Evolutionary conservation across 1,140 invertebrate genomes (phyloP), one percentile per base, ranked within the genome.

Genomic region (Gryllus bimaculatus): DNA sequence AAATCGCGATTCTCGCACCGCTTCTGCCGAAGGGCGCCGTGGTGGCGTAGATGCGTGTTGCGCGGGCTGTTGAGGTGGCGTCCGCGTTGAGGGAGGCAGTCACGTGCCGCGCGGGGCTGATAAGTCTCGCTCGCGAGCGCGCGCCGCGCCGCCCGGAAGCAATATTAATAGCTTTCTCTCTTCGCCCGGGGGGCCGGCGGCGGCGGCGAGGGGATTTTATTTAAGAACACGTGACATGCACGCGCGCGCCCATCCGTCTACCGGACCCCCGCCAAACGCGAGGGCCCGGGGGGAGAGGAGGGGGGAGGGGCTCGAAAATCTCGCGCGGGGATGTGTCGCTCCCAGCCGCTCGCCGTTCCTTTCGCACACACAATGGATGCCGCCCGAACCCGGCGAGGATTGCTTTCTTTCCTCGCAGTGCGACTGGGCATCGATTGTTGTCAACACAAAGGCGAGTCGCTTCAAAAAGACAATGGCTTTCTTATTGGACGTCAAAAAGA

Each of bases 91-190:
- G 26, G 26, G 26, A 2, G 26, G 26, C 26, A 39, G 26, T 39
- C 26, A 39, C 26, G 26, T 39, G 26, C 1, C 26, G 5, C 26
- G 26, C 26, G 26, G 26, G 26, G 26, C 26, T 39, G 26, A 39
- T 39, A 39, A 39, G 26, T 39, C 26, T 39, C 26, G 26, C 26
- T 39, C 26, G 26, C 26, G 5, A 5, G 26, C 26, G 26, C 26
- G 26, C 26, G 5, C 1, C 26, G 26, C 1, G 26, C 1, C 26
- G 26, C 26, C 26, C 26, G 54, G 54, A 66, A 66, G 54, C 18
- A 66, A 66, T 66, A 66, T 66, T 66, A 66, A 66, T 66, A 66
- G 54, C 54, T 66, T 66, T 66, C 18, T 66, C 54, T 66, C 54
- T 66, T 66, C 54, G 18, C 54, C 54, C 7, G 54, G 54, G 54